Base-by-base conservation (phyloP, 2,888 invertebrate species). In the Rhingia rostrata region DNA sequence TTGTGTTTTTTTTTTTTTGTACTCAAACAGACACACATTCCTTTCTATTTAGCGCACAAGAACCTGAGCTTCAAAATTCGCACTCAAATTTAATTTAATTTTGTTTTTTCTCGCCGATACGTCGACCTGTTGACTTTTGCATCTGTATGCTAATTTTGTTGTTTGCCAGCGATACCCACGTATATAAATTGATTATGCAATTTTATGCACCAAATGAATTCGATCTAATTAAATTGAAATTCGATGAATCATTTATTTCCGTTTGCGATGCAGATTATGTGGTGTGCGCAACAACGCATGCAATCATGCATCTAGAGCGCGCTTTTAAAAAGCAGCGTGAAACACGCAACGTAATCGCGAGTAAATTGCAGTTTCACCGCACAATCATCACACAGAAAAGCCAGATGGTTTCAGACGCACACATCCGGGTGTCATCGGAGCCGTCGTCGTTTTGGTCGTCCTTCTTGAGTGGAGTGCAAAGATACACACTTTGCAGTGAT, bases 121-220 rank as follows among this genome's bases (percentile, higher is more conserved):
- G 22, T 22, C 22, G 61, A 80, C 54, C 75, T 70, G 53, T 56
- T 69, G 75, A 45, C 64, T 70, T 64, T 75, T 33, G 58, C 77
- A 61, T 66, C 45, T 60, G 47, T 39, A 66, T 82, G 70, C 82
- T 82, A 82, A 82, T 82, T 82, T 77, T 72, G 53, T 72, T 77
- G 64, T 64, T 82, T 70, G 43, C 35, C 53, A 70, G 53, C 58
- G 63, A 39, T 7, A 47, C 47, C 4, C 7, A 10, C 9, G 6
- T 49, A 37, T n/a, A 66, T 64, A 70, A 49, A 74, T 82, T 82
- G 64, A 41, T 82, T 82, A 77, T 77, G 82, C 77, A 82, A 82
- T 49, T 49, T 56, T 47, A 60, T 39, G 6, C 51, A 37, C 54
- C 37, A 63, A 51, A 47, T 74, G 66, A 82, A 77, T 72, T 70